Evolutionary conservation across 2,888 invertebrate genomes (phyloP).

Genomic region (Cynaeus angustus): DNA sequence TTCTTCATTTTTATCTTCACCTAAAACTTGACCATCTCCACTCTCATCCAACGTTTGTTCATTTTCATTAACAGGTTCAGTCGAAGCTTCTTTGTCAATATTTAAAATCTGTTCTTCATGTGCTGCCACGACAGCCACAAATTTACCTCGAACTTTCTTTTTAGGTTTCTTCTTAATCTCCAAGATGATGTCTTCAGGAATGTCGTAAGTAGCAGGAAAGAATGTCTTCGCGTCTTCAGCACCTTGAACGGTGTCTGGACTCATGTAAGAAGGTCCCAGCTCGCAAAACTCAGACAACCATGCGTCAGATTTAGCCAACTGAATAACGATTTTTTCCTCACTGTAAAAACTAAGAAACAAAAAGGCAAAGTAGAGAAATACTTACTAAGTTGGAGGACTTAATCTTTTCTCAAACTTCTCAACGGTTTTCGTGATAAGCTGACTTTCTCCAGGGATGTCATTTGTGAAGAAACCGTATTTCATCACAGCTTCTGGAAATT

Average conservation of each 20-base stretch:
- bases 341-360: conserved; percentile 68
- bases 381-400: conserved; percentile 74
- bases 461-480: conserved; percentile 82
- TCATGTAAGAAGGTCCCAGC: conserved; percentile 81
- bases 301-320: conserved; percentile 78
- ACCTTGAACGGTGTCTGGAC: conserved; percentile 79
- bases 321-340: conserved; percentile 80
- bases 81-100: conserved; percentile 51
- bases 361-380: background rate
- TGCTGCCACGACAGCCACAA: conserved; percentile 32
- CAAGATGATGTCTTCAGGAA: conserved; percentile 70
- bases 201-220: conserved; percentile 81
- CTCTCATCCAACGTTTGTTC: conserved; percentile 46
- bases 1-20: conserved; percentile 60
- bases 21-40: conserved; percentile 58
- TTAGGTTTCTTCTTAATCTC: conserved; percentile 75
- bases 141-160: conserved; percentile 66
- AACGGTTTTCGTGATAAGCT: conserved; percentile 77
- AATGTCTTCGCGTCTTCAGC: conserved; percentile 78
- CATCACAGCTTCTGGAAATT: conserved; percentile 74
- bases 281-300: conserved; percentile 78
- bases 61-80: conserved; percentile 51
- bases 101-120: conserved; percentile 46
- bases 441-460: conserved; percentile 75
- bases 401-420: conserved; percentile 76